Base-by-base conservation (phyloP, 2,888 invertebrate genomes). In the Leucophenga maculata region DNA sequence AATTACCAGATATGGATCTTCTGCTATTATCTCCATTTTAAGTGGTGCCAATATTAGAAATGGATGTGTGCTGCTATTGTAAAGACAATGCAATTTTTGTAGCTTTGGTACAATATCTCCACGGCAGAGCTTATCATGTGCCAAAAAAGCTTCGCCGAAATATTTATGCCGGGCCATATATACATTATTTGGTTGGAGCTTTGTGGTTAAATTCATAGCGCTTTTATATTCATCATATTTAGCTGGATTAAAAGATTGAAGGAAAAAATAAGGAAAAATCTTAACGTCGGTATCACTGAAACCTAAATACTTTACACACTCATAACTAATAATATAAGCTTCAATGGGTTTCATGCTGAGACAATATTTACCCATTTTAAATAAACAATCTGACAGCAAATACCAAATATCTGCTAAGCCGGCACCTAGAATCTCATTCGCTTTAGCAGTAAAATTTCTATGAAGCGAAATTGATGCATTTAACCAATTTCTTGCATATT, bases 11-110 rank as follows among this genome's bases (percentile, higher is more conserved):
- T 78, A 81, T 0, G 83, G 83, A 39, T 80, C 73, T 6, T 77
- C 20, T 0, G 71, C 70, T 4, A 80, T 18, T 1, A 76, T 55
- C 69, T 83, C 83, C 77, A 79, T 75, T 77, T 83, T 83, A 0
- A 83, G n/a, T 0, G 83, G 83, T 0, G 82, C 83, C 46, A 83
- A 60, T 44, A 72, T 75, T 4, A 81, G 71, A n/a, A 79, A 83
- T 0, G 77, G 66, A 6, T 68, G 55, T 1, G 78, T 77, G 1
- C 77, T 79, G 18, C 54, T 70, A 16, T 72, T 74, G 48, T 75
- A 75, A 18, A 66, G 13, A 16, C 82, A 83, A 18, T 77, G 68
- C 22, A 80, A 71, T 1, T 70, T 74, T 0, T 76, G 71, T 39
- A 65, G 44, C 26, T 72, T 39, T 39, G 39, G 75, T 0, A 65